These are phyloP conservation scores for Hylia prasina DNA, from an alignment of 2,113 vertebrate species.

Conservation along the genomic window DNA sequence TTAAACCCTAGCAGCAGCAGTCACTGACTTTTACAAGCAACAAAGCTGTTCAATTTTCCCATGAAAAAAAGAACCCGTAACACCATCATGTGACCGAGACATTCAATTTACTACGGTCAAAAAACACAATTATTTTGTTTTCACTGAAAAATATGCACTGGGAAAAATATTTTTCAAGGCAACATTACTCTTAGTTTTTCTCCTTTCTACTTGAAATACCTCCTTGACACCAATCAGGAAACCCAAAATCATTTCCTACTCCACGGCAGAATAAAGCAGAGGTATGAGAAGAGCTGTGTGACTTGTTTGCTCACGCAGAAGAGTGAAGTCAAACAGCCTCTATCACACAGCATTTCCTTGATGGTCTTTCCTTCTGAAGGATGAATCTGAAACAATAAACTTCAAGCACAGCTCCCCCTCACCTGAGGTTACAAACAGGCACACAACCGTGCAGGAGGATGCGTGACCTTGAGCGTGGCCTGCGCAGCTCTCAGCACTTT, in stretches of 20 bases:
- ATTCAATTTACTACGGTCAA: neutral
- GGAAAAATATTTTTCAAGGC: neutral
- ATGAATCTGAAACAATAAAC: neutral
- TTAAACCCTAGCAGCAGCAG: neutral
- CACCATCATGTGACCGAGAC: neutral
- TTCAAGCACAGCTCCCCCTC: neutral
- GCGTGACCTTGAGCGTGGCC: neutral
- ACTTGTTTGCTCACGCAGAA: neutral
- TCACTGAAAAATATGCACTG: neutral
- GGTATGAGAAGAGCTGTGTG: accelerated
- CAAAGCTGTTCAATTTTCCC: neutral
- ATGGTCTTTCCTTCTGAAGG: neutral
- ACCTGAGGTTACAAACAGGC: neutral
- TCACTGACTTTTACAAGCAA: neutral
- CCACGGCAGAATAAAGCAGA: neutral
- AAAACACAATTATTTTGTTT: neutral
- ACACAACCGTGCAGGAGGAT: accelerated
- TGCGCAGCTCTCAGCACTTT: neutral
- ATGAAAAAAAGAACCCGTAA: neutral
- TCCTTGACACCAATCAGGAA: neutral
- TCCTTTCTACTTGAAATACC: neutral
- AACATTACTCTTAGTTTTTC: neutral
- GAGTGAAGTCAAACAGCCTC: neutral
- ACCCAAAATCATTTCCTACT: neutral
- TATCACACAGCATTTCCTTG: neutral